Conservation (phyloP, 2,888 invertebrate genomes). For the Teinopalpus imperialis region DNA sequence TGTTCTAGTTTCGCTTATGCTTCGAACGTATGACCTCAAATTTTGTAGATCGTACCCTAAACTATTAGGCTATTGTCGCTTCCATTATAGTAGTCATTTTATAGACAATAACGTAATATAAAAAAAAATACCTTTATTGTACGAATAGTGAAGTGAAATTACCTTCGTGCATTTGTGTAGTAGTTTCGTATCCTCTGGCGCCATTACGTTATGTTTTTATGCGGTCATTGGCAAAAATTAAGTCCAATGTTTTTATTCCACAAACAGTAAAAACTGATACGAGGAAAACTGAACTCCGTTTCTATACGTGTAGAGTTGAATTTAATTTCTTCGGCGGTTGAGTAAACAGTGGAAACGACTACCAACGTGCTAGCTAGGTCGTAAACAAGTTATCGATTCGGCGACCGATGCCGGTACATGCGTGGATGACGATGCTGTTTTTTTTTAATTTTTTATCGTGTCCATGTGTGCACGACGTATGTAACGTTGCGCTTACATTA, state of each 20-base stretch:
- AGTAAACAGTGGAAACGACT: slow-evolving; percentile 16
- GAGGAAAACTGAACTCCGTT: too few species aligned
- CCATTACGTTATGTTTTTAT: slow-evolving; percentile 20
- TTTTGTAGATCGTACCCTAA: too few species aligned
- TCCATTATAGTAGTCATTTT: too few species aligned
- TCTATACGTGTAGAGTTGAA: not conserved
- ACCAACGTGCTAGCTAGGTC: slow-evolving; percentile 9
- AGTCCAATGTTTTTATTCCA: slow-evolving; percentile 16
- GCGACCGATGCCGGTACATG: slow-evolving; percentile 14
- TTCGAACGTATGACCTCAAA: too few species aligned
- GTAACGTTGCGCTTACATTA: too few species aligned
- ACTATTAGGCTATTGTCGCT: too few species aligned
- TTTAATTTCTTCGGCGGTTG: not conserved
- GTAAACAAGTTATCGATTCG: slow-evolving; percentile 25
- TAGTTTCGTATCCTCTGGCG: slow-evolving; percentile 15
- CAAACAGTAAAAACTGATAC: too few species aligned
- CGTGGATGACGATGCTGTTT: slow-evolving; percentile 19
- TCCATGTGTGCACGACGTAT: not conserved
- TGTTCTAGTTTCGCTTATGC: too few species aligned
- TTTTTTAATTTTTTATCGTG: not conserved
- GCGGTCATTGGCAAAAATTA: slow-evolving; percentile 25
- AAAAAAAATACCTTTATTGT: too few species aligned
- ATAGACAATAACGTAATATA: too few species aligned
- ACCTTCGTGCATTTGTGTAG: too few species aligned
- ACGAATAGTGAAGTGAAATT: too few species aligned